Conservation (phyloP, 35 echinoderm and acorn worm genomes). For the Apostichopus parvimensis region DNA sequence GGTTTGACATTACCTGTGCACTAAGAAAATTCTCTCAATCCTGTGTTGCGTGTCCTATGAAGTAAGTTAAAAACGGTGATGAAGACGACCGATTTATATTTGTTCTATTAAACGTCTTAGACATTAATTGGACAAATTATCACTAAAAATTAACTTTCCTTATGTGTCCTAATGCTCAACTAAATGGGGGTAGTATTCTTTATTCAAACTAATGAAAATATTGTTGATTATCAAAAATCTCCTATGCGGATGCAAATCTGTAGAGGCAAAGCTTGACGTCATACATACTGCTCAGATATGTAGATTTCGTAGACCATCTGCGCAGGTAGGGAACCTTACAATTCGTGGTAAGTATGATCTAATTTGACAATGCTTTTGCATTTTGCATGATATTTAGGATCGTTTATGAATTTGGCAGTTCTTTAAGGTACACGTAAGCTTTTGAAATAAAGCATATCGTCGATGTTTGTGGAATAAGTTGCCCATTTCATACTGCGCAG, state of each 20-base stretch:
- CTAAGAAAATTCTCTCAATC: no score
- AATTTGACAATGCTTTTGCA: no score
- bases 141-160: no score
- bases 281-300: conserved; percentile 36
- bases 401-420: neutral
- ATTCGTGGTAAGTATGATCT: neutral
- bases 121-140: no score
- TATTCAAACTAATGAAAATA: neutral
- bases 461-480: neutral
- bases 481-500: neutral
- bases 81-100: no score
- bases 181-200: no score
- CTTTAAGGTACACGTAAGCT: neutral
- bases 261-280: neutral
- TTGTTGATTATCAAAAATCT: neutral
- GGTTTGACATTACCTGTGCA: no score
- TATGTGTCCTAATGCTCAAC: no score
- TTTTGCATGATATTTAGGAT: neutral
- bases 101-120: no score
- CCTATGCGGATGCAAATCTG: neutral
- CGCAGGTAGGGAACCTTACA: conserved; percentile 35
- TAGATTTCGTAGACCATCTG: conserved; percentile 2
- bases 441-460: neutral
- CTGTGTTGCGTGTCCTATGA: no score
- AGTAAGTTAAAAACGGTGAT: no score